Evolutionary conservation across 2,797 vertebrate species (phyloP), one percentile per base, ranked within the genome.

Genomic region (Peromyscus attwateri): DNA sequence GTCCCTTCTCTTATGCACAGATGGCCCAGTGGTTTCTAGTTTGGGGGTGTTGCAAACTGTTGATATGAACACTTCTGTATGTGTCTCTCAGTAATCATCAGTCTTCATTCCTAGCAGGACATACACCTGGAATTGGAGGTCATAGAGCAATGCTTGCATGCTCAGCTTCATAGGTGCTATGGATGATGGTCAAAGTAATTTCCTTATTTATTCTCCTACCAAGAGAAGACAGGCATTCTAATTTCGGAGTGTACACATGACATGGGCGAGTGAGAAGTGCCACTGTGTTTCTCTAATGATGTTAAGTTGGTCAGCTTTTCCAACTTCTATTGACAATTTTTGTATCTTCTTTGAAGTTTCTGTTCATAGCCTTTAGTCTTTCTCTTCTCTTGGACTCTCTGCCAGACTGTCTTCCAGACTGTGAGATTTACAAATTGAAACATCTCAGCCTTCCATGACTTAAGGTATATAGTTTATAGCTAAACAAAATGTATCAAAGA

Each of bases 301-400:
- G 55, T 81, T 8, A 87, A 76, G 5, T 70, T n/a, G 23, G 6
- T 95, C 60, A 87, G 14, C 37, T 62, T 88, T 94, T 92, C 6
- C 52, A 60, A 29, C 80, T 76, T 92, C 82, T 68, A 87, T 40
- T 92, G 46, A 40, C 34, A 49, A 68, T 55, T 82, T 75, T 57
- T 40, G 6, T 81, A 82, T 43, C 16, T 3, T 73, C 43, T 95
- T 89, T 83, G 77, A 96, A 87, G 40, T 91, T 92, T 93, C n/a
- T 89, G 3, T 88, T 94, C 29, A 82, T 70, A 88, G 31, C 92
- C 21, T 96, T 96, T 92, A 85, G 27, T 11, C 25, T n/a, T 87
- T 55, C 46, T 70, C 11, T 82, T 89, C 25, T 89, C 7, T 29
- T 95, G 23, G 19, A 79, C 31, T 87, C 19, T 49, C 40, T 92